A percentile compares a stretch with the other conserved stretches of the same genome.
Conservation (phyloP, 2,113 vertebrate species). For the Excalfactoria chinensis region DNA sequence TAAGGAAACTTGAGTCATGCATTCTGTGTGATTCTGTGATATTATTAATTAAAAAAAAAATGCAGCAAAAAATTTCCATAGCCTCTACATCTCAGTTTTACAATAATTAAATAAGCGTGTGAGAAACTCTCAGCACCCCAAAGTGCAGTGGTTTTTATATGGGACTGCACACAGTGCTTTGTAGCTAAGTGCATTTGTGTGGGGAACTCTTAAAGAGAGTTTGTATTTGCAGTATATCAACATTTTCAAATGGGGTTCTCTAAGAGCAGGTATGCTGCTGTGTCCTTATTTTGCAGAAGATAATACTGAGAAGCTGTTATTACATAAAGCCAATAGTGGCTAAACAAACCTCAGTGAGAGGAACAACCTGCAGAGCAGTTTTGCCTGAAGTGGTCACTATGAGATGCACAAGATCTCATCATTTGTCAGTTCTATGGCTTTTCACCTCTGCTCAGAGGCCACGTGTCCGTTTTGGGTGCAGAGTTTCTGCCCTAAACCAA, state of each 20-base stretch:
- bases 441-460: not conserved
- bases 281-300: not conserved
- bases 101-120: not conserved
- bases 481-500: not conserved
- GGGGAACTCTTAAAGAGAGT: not conserved
- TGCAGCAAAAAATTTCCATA: slow-evolving; percentile 36
- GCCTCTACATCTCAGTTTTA: not conserved
- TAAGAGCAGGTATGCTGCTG: not conserved
- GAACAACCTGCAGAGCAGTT: not conserved
- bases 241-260: not conserved
- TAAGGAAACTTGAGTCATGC: slow-evolving; percentile 24
- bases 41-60: not conserved
- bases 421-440: not conserved
- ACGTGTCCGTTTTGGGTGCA: not conserved
- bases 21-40: no score
- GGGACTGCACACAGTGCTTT: slow-evolving; percentile 8
- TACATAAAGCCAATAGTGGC: not conserved
- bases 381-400: not conserved
- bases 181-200: not conserved
- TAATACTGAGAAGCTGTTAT: not conserved
- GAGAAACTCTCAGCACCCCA: slow-evolving; percentile 7
- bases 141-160: not conserved
- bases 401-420: not conserved
- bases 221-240: not conserved
- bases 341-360: not conserved